Conservation (phyloP, 2,113 vertebrate genomes). For the Pomatorhinus ruficollis region DNA sequence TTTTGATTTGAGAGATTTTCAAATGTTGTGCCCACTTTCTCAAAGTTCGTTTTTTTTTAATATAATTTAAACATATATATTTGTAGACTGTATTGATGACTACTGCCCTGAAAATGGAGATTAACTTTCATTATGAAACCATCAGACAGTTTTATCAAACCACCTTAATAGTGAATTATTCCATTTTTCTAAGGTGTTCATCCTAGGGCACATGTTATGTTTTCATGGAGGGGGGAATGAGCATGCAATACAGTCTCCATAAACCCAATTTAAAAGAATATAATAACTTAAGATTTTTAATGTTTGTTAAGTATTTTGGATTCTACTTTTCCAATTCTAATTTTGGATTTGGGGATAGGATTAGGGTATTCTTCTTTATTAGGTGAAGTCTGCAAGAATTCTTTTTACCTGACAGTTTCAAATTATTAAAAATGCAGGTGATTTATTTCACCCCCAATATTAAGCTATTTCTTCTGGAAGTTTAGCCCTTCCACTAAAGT, state of each 20-base stretch:
- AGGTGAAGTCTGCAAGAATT: not conserved
- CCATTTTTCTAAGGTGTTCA: not conserved
- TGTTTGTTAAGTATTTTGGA: not conserved
- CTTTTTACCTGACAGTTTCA: not conserved
- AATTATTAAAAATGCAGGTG: not conserved
- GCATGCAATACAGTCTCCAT: not conserved
- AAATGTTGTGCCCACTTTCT: not conserved
- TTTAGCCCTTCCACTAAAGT: not conserved
- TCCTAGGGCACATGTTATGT: not conserved
- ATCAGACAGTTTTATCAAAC: not conserved
- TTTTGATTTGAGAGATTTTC: not conserved
- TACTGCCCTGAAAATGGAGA: not conserved
- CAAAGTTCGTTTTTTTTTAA: not conserved
- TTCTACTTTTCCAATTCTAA: not conserved
- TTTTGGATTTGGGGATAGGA: not conserved
- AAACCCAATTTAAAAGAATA: not conserved
- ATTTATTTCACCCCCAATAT: not conserved
- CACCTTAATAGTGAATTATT: not conserved
- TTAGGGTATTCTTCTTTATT: not conserved
- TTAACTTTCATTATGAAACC: not conserved
- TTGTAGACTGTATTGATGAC: not conserved
- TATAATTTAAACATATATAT: not conserved
- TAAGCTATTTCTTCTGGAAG: not conserved
- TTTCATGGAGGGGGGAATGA: not conserved
- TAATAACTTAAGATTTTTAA: not conserved